These are phyloP conservation scores for Ornithoptera priamus DNA, from an alignment of 2,888 invertebrate genomes.

Conservation along the genomic window DNA sequence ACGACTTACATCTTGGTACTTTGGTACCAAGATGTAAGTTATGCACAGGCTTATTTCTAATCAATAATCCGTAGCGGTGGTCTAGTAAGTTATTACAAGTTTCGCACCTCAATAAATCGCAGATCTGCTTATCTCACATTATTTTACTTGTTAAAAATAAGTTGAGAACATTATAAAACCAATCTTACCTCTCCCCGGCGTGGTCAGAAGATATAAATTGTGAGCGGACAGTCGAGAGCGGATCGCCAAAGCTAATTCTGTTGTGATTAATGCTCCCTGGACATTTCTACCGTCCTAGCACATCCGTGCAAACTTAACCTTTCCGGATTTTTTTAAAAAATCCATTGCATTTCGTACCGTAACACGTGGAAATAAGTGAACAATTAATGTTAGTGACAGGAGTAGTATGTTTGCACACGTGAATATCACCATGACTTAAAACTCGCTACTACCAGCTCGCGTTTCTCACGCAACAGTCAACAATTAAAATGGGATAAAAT, in stretches of 20 bases:
- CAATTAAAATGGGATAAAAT: slow-evolving; percentile 52
- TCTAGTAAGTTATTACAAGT: neutral
- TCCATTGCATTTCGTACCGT: slow-evolving; percentile 41
- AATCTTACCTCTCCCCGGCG: slow-evolving; percentile 35
- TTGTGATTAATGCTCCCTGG: slow-evolving; percentile 78
- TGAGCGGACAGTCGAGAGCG: slow-evolving; percentile 71
- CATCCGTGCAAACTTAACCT: slow-evolving; percentile 43
- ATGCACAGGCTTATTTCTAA: too few relatives aligned
- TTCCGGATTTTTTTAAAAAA: slow-evolving; percentile 27
- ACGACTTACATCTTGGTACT: neutral
- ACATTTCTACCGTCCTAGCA: slow-evolving; percentile 67
- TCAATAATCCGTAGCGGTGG: too few relatives aligned
- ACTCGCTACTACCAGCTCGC: slow-evolving; percentile 69
- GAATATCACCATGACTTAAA: slow-evolving; percentile 50
- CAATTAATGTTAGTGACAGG: slow-evolving; percentile 12
- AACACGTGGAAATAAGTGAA: slow-evolving; percentile 33
- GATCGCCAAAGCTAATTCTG: slow-evolving; percentile 79
- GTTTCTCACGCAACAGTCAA: slow-evolving; percentile 76
- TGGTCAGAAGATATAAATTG: slow-evolving; percentile 64
- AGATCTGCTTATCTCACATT: slow-evolving; percentile 33
- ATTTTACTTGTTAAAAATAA: slow-evolving; percentile 40
- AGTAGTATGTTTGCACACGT: slow-evolving; percentile 35
- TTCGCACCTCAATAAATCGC: slow-evolving; percentile 14
- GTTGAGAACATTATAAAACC: slow-evolving; percentile 35
- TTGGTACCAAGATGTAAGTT: too few relatives aligned